Evolutionary conservation across 2,797 vertebrate genomes (phyloP).

Genomic region (Sandelia bainsii): DNA sequence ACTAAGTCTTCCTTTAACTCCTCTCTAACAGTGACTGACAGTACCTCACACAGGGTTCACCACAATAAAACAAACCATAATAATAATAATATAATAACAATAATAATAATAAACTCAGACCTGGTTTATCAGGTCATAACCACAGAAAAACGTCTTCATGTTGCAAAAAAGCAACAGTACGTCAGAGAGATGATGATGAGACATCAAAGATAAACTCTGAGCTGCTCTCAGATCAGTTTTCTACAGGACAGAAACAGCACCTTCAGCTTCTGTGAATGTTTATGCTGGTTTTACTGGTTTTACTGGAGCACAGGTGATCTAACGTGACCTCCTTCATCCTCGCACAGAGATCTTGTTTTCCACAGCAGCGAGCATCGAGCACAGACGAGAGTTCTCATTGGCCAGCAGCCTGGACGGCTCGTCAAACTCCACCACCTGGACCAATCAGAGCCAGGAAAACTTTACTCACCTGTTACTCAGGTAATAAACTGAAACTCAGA

Average conservation of each 20-base stretch:
- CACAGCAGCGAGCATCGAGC: constrained; percentile 92
- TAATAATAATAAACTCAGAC: background rate
- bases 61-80: background rate
- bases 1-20: background rate
- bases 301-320: background rate
- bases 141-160: constrained; percentile 14
- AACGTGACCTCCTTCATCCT: constrained; percentile 79
- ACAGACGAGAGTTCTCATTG: constrained; percentile 93
- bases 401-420: constrained; percentile 91
- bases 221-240: background rate
- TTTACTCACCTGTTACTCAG: background rate
- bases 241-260: constrained; percentile 1
- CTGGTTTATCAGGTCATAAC: constrained; percentile 19
- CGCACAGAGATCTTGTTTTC: constrained; percentile 94
- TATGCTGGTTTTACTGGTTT: background rate
- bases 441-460: constrained; percentile 26
- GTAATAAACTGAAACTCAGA: no score
- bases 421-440: constrained; percentile 93
- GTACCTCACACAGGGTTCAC: background rate
- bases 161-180: constrained; percentile 36
- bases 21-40: background rate
- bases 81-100: background rate
- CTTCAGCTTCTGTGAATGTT: background rate
- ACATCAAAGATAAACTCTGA: background rate
- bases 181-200: constrained; percentile 6